Evolutionary conservation across 2,113 vertebrate genomes (phyloP).

Genomic region (Scytalopus superciliaris): DNA sequence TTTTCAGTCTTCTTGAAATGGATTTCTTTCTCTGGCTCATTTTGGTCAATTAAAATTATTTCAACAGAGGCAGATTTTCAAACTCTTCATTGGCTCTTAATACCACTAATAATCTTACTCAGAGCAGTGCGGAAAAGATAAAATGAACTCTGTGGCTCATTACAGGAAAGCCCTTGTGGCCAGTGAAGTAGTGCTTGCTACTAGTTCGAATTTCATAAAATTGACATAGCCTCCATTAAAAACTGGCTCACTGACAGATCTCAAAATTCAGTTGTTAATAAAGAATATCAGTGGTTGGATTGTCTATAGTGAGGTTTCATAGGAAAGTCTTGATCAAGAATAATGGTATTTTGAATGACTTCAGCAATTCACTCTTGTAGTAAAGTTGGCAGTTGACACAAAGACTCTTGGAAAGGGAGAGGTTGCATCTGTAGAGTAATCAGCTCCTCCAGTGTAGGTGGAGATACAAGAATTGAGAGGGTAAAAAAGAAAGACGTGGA

Average conservation of each 20-base stretch:
- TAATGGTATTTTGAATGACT: neutral
- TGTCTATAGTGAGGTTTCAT: neutral
- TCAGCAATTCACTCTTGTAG: neutral
- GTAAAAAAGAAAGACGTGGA: rapidly evolving
- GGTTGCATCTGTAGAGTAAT: neutral
- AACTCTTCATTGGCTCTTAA: neutral
- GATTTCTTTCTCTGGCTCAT: neutral
- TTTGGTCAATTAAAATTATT: slow-evolving; percentile 12
- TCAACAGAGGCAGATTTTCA: neutral
- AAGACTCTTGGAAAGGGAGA: neutral
- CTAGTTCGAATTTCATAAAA: neutral
- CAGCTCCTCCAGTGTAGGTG: neutral
- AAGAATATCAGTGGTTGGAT: neutral
- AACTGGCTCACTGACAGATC: neutral
- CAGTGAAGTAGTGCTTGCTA: neutral
- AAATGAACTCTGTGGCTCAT: neutral
- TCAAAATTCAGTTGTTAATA: neutral
- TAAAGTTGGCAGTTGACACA: neutral
- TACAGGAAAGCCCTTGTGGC: neutral
- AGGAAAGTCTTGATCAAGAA: neutral
- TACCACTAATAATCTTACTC: neutral
- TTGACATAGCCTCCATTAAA: neutral
- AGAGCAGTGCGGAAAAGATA: neutral
- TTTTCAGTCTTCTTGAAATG: neutral
- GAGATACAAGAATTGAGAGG: neutral